phyloP scores from a whole-genome alignment of 2,888 invertebrate genomes.

The Ophioninae sp. region DNA sequence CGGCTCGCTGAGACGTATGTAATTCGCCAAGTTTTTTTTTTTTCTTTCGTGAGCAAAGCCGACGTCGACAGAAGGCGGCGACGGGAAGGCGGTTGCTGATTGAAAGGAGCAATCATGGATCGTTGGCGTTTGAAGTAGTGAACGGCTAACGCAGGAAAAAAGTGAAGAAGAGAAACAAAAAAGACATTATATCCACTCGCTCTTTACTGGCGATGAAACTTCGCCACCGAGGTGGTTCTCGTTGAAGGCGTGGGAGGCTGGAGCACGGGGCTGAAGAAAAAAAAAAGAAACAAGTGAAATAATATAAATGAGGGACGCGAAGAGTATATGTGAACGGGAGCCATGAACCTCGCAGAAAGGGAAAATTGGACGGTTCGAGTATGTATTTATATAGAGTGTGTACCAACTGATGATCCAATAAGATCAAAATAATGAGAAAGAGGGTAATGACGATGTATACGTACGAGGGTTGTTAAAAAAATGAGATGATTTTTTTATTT shows the following conservation, averaged over 20 bases:
- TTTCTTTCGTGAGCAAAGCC: neutral
- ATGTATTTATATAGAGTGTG: slow-evolving; percentile 25
- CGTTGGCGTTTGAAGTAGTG: slow-evolving; percentile 46
- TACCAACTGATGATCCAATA: slow-evolving; percentile 33
- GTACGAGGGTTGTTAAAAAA: slow-evolving; percentile 19
- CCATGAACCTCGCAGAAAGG: neutral
- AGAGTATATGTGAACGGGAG: slow-evolving; percentile 12
- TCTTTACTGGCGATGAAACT: slow-evolving; percentile 45
- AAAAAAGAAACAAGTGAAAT: slow-evolving; percentile 14
- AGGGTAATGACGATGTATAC: slow-evolving; percentile 26
- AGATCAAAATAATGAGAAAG: slow-evolving; percentile 52
- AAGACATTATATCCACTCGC: slow-evolving; percentile 39
- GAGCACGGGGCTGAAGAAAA: neutral
- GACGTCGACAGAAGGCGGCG: too few relatives aligned
- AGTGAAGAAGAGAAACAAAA: slow-evolving; percentile 38
- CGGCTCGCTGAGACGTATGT: slow-evolving; percentile 61
- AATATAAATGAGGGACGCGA: slow-evolving; percentile 17
- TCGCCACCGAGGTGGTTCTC: slow-evolving; percentile 38
- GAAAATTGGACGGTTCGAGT: neutral
- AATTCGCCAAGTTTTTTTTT: slow-evolving; percentile 64
- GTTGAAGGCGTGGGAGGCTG: slow-evolving; percentile 28
- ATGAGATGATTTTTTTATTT: too few relatives aligned
- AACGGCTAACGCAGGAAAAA: slow-evolving; percentile 47
- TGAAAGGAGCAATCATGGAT: slow-evolving; percentile 56
- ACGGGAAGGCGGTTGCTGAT: slow-evolving; percentile 31